These are phyloP conservation scores for Drosophila lowei DNA, from an alignment of 1,140 invertebrate genomes.

Conservation along the genomic window DNA sequence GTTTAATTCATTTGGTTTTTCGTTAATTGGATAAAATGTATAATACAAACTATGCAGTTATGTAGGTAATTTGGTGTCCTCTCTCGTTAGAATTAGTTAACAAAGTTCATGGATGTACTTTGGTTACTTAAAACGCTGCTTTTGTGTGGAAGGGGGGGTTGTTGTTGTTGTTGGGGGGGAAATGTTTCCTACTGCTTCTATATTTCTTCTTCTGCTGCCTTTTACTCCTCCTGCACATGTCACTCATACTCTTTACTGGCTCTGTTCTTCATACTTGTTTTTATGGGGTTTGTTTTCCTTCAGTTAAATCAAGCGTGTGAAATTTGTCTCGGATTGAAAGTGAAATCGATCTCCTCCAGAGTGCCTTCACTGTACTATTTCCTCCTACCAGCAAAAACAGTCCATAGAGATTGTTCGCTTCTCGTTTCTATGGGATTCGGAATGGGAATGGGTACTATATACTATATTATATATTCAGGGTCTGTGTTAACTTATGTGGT, in stretches of 20 bases:
- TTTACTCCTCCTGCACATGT: not conserved
- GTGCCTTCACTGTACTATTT: constrained; percentile 1
- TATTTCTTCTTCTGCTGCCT: constrained; percentile 10
- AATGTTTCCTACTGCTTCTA: too few species aligned
- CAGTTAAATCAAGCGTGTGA: constrained; percentile 48
- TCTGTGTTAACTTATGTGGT: too few species aligned
- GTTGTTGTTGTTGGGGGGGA: not conserved
- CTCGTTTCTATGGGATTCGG: too few species aligned
- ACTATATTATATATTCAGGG: too few species aligned
- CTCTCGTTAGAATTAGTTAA: constrained; percentile 30
- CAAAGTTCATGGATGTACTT: constrained; percentile 9
- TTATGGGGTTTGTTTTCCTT: constrained; percentile 8
- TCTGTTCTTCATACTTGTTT: not conserved
- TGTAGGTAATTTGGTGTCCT: constrained; percentile 37
- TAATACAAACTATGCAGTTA: constrained; percentile 36
- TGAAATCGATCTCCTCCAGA: too few species aligned
- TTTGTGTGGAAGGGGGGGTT: not conserved
- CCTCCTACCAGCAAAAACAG: not conserved
- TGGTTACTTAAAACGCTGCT: constrained; percentile 9
- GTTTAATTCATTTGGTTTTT: not conserved
- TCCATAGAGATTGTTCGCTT: too few species aligned
- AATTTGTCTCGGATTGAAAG: constrained; percentile 1
- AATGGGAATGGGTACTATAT: too few species aligned
- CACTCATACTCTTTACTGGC: not conserved
- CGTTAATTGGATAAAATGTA: constrained; percentile 38